A percentile compares a stretch with the other conserved stretches of the same genome.
These are phyloP conservation scores for Bombylius discolor DNA, from an alignment of 2,888 invertebrate genomes.

Conservation along the genomic window DNA sequence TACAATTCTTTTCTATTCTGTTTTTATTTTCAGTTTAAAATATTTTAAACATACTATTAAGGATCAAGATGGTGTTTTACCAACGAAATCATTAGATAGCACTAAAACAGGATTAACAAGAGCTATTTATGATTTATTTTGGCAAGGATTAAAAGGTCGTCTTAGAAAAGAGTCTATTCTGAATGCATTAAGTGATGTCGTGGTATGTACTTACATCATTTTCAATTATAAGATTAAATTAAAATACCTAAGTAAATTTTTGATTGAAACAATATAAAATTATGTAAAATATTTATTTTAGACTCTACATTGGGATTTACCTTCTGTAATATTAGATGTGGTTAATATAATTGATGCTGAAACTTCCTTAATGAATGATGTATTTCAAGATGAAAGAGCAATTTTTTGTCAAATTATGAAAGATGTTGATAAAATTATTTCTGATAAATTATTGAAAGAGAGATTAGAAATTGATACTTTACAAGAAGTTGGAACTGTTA, in stretches of 20 bases:
- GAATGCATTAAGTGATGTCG: slow-evolving; percentile 57
- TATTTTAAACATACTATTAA: slow-evolving; percentile 49
- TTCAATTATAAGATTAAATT: too few species aligned
- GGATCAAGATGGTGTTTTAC: slow-evolving; percentile 50
- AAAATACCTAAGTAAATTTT: too few species aligned
- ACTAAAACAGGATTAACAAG: slow-evolving; percentile 54
- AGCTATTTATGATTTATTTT: slow-evolving; percentile 66
- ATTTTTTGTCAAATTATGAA: slow-evolving; percentile 66
- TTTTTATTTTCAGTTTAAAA: slow-evolving; percentile 44
- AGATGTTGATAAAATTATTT: slow-evolving; percentile 67
- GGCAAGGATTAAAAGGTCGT: slow-evolving; percentile 60
- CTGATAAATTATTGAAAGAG: slow-evolving; percentile 81
- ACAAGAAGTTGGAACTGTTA: slow-evolving; percentile 80
- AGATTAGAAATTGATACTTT: slow-evolving; percentile 86
- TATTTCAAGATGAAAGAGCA: slow-evolving; percentile 55
- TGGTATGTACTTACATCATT: slow-evolving; percentile 43
- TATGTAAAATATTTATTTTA: slow-evolving; percentile 32
- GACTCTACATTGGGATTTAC: slow-evolving; percentile 64
- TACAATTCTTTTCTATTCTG: slow-evolving; percentile 11
- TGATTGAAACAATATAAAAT: too few species aligned
- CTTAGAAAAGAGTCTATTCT: slow-evolving; percentile 69
- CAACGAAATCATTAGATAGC: slow-evolving; percentile 43
- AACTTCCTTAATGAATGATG: slow-evolving; percentile 46
- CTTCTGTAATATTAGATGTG: slow-evolving; percentile 73
- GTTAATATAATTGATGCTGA: slow-evolving; percentile 76